phyloP scores from a whole-genome alignment of 2,797 vertebrate species.

The Cygnus olor region DNA sequence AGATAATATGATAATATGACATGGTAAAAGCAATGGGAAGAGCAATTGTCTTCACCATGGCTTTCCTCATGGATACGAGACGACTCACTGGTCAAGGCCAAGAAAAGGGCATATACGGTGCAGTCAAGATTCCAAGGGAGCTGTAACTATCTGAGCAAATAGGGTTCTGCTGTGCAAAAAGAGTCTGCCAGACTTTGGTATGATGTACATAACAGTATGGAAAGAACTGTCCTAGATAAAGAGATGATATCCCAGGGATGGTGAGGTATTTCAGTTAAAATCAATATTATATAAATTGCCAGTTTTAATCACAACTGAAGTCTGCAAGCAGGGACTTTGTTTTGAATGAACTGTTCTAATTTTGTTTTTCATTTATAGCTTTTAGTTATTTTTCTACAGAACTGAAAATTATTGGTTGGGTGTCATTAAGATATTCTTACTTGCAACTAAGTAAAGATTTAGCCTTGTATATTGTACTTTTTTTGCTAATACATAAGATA shows the following conservation, averaged over 20 bases:
- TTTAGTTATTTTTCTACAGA: neutral
- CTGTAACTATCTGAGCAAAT: neutral
- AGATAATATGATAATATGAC: neutral
- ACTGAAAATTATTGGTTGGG: neutral
- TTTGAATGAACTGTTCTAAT: neutral
- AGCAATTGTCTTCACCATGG: neutral
- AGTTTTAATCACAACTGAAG: neutral
- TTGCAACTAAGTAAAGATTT: neutral
- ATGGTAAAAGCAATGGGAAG: neutral
- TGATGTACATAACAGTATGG: neutral
- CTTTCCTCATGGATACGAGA: neutral
- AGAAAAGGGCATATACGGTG: neutral
- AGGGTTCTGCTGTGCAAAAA: neutral
- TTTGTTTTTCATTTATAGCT: neutral
- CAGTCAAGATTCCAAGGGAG: neutral
- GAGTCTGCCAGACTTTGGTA: neutral
- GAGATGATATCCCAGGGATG: neutral
- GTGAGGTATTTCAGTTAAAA: neutral
- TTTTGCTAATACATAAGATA: neutral
- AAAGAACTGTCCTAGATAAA: neutral
- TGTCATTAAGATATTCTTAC: neutral
- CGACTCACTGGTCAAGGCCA: neutral
- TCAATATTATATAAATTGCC: neutral
- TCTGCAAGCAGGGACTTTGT: neutral
- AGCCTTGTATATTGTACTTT: neutral